phyloP scores from a whole-genome alignment of 2,113 vertebrate species.

The Colistium nudipinnis region DNA sequence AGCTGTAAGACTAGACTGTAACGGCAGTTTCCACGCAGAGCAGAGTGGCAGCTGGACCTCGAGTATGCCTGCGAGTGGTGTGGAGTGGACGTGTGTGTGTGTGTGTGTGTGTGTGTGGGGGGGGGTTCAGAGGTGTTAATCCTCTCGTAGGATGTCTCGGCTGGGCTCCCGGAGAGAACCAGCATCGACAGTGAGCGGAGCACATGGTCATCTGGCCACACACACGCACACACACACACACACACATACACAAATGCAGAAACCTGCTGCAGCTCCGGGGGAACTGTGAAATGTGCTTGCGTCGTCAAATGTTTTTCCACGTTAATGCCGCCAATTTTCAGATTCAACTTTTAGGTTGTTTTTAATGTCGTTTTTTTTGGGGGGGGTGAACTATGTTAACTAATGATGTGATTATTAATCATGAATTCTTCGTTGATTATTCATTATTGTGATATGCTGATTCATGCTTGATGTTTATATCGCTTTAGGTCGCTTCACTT shows the following conservation, averaged over 20 bases:
- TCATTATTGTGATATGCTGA: too few relatives aligned
- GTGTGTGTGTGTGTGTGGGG: conserved; percentile 6
- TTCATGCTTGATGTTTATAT: background rate
- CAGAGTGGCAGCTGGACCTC: conserved; percentile 16
- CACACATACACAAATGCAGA: conserved; percentile 9
- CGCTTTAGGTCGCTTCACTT: background rate
- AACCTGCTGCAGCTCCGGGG: background rate
- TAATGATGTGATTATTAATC: too few relatives aligned
- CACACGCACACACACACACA: background rate
- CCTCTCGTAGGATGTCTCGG: background rate
- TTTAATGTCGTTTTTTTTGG: too few relatives aligned
- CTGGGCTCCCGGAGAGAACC: background rate
- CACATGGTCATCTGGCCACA: conserved; percentile 12
- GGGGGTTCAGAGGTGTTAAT: background rate
- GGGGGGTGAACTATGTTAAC: too few relatives aligned
- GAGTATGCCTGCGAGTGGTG: background rate
- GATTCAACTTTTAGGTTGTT: too few relatives aligned
- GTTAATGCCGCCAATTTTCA: background rate
- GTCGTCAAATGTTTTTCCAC: background rate
- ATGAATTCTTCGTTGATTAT: too few relatives aligned
- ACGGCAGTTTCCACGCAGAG: conserved; percentile 28
- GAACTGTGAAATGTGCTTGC: background rate
- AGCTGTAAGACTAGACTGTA: conserved; percentile 48
- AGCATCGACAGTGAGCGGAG: conserved; percentile 3
- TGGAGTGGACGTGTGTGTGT: background rate